Evolutionary conservation across 2,888 invertebrate genomes (phyloP), one percentile per base, ranked within the genome.

Genomic region (Rhagium mordax): DNA sequence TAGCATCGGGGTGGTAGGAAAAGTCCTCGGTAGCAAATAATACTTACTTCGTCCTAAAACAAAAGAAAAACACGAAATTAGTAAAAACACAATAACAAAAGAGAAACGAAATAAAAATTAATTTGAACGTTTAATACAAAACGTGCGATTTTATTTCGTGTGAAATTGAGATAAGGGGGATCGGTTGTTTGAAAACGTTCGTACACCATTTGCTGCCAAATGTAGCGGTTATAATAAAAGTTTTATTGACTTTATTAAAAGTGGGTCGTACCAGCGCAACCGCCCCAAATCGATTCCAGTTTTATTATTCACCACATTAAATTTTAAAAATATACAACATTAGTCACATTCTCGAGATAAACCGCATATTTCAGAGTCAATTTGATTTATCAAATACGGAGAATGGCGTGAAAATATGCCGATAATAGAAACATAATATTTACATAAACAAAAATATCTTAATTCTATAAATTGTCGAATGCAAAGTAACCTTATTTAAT

Each of bases 11-110:
- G 67, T 33, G 53, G 51, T 7, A 21, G 41, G 20, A 20, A 51
- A 21, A 21, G 41, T 59, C 62, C 65, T 69, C 61, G 57, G 69
- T 66, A 70, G 62, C 47, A 48, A 74, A 79, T 76, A 72, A 72
- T 85, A 88, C 88, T 88, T 88, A 88, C 88, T 88, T 88, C 88
- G 86, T 87, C 88, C 88, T 88, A 86, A 85, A 88, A 88, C 87
- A 88, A 87, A 87, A 86, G 84, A 85, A 85, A 67, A 86, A 85
- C 75, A 86, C 69, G 79, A 81, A 84, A 87, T 87, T 86, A 87
- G 86, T 85, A 81, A 76, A 68, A 60, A 59, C 74, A 71, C 27
- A 70, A 74, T 68, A 72, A 70, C 53, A 75, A 78, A 79, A 78
- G 48, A 72, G 59, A 66, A 21, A 24, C 33, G 65, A 65, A 67